Base-by-base conservation (phyloP, 1,140 invertebrate genomes). In the Penaeus japonicus region DNA sequence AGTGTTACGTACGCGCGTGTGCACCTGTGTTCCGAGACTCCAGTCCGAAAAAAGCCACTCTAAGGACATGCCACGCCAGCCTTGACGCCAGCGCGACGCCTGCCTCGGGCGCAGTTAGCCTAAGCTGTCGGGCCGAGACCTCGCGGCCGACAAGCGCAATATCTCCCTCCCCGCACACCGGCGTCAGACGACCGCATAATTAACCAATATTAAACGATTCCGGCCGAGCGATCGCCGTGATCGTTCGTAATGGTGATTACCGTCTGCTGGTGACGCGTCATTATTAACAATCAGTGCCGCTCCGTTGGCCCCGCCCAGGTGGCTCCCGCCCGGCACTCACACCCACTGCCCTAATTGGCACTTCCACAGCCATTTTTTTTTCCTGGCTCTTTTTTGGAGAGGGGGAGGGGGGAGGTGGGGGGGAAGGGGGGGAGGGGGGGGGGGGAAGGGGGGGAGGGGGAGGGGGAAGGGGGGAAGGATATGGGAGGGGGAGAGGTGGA, bases 201-300 rank as follows among this genome's bases (percentile, higher is more conserved):
- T 89, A 89, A 89, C 47, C 83, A 81, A 81, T 89, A 89, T 85
- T 89, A 89, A 89, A 80, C 78, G 83, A 55, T 89, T 89, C 75
- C 84, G 84, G 59, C 55, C 87, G 81, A 80, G 81, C 80, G 81
- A 80, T 80, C 73, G 57, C 57, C 47, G 55, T 89, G 84, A 89
- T 78, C 32, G 88, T 54, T 84, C 73, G 82, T 89, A 89, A 89
- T 89, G 83, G 84, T 85, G 83, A 89, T 89, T 39, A 89, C 55
- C 83, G 79, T 84, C 75, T 89, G 88, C 83, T 22, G 30, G 18
- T 89, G 88, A 65, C 88, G 84, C 85, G 55, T 82, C 83, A 89
- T 89, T 89, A 89, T 89, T 89, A 89, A 47, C 75, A 83, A 84
- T 89, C 81, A 89, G 77, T 89, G 83, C 83, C 88, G 78, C 35